A percentile compares a stretch with the other conserved stretches of the same genome.
These are phyloP conservation scores for honey bee (Apis mellifera) DNA, from an alignment of 1,140 invertebrate genomes.

Conservation along the genomic window Amel_HAv3.1 CM009931.2:14887001-14887500, in stretches of 20 bases:
- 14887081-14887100: conserved; percentile 82
- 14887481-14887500: conserved; percentile 62
- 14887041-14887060: conserved; percentile 87
- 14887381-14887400: conserved; percentile 70
- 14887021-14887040: conserved; percentile 79
- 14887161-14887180: conserved; percentile 80
- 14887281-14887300: conserved; percentile 76
- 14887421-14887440: conserved; percentile 83
- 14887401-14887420: conserved; percentile 71
- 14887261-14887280: conserved; percentile 84
- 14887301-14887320: conserved; percentile 58
- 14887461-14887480: conserved; percentile 63
- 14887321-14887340: neutral
- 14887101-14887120: conserved; percentile 82
- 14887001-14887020: conserved; percentile 10
- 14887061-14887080: conserved; percentile 84
- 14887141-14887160: conserved; percentile 86
- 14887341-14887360: conserved; percentile 55
- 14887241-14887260: conserved; percentile 74
- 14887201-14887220: conserved; percentile 73
- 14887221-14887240: conserved; percentile 77
- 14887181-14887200: conserved; percentile 73
- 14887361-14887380: conserved; percentile 74
- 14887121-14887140: conserved; percentile 82
- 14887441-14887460: conserved; percentile 79